Conservation (phyloP, 2,797 vertebrate genomes). For the Tauraco hartlaubi region DNA sequence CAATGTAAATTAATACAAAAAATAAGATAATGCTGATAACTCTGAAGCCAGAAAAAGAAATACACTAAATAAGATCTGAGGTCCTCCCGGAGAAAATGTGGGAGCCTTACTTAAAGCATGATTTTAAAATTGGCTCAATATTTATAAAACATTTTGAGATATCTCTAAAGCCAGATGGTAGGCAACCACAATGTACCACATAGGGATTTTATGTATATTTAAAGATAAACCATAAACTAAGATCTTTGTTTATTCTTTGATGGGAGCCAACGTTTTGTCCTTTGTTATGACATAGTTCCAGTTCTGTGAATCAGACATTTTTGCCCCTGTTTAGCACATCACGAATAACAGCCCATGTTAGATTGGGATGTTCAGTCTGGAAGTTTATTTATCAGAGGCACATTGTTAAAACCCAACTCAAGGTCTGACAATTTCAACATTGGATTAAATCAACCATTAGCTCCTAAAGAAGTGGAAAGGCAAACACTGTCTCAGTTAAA, state of each 20-base stretch:
- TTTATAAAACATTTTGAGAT: neutral
- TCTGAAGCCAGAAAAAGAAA: neutral
- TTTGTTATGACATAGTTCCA: neutral
- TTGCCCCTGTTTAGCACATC: neutral
- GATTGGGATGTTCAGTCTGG: neutral
- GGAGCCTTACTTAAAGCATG: neutral
- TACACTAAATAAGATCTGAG: neutral
- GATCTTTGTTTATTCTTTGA: neutral
- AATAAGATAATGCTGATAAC: neutral
- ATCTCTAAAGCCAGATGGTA: neutral
- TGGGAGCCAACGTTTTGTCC: neutral
- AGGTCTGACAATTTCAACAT: neutral
- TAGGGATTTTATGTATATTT: neutral
- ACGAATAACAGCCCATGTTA: neutral
- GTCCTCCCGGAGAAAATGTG: neutral
- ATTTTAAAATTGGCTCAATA: neutral
- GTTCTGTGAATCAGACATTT: neutral
- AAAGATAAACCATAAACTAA: neutral
- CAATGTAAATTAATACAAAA: neutral
- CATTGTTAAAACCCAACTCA: neutral
- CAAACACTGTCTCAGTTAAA: neutral
- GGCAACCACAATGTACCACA: neutral
- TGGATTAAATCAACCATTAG: conserved; percentile 42
- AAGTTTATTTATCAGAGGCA: conserved; percentile 23
- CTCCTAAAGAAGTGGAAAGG: conserved; percentile 17